Percentiles rank a stretch among this genome's conserved stretches.
Conservation (phyloP, 2,797 vertebrate genomes). For the Vireo griseus region DNA sequence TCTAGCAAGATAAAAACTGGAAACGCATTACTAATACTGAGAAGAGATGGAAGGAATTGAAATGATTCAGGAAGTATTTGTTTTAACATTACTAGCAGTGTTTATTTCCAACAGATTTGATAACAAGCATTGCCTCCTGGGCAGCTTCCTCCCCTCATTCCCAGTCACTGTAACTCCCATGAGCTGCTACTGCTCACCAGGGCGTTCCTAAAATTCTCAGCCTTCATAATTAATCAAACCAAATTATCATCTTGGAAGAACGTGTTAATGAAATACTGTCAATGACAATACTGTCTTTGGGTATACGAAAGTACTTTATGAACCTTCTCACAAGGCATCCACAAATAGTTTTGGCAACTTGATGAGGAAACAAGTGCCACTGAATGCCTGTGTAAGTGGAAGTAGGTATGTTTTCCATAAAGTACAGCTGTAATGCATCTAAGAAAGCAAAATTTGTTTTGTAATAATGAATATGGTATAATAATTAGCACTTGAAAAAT, state of each 20-base stretch:
- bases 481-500: neutral
- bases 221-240: constrained; percentile 18
- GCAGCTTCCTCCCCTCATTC: neutral
- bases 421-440: neutral
- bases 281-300: neutral
- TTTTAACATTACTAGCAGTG: neutral
- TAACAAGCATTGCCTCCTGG: neutral
- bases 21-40: neutral
- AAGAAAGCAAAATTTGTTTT: neutral
- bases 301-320: neutral
- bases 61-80: neutral
- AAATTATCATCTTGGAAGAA: constrained; percentile 14
- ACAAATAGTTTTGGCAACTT: neutral
- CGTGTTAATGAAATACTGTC: constrained; percentile 15
- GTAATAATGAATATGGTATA: neutral
- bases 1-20: neutral
- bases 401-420: neutral
- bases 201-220: neutral
- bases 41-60: neutral
- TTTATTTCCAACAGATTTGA: neutral
- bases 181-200: neutral
- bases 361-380: neutral
- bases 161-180: neutral
- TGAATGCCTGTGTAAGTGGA: neutral
- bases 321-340: neutral